Conservation (phyloP, 2,888 invertebrate genomes). For the Tetramorium bicarinatum region DNA sequence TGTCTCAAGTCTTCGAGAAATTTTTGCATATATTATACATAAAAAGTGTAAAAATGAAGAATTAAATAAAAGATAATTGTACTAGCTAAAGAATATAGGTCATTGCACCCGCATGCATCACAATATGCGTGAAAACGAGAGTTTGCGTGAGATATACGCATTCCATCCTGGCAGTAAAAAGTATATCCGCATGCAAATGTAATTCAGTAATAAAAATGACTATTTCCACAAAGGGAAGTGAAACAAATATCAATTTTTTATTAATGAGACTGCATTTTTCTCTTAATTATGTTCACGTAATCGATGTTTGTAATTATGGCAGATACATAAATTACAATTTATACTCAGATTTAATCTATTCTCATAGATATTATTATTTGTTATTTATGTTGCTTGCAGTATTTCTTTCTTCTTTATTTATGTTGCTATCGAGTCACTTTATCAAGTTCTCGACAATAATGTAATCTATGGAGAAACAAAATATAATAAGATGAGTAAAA, state of each 20-base stretch:
- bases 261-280: not conserved
- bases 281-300: not conserved
- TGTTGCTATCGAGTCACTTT: not conserved
- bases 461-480: not conserved
- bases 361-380: not conserved
- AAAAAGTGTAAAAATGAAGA: not conserved
- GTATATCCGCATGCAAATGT: slow-evolving; percentile 21
- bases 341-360: slow-evolving; percentile 5
- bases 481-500: not conserved
- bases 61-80: not conserved
- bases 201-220: slow-evolving; percentile 38
- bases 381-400: not conserved
- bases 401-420: not conserved
- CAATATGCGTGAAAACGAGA: slow-evolving; percentile 62
- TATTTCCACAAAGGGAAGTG: slow-evolving; percentile 46
- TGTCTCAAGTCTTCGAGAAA: not conserved
- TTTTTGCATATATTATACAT: not conserved
- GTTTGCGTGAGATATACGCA: slow-evolving; percentile 17
- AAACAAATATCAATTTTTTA: slow-evolving; percentile 55
- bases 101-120: not conserved
- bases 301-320: not conserved
- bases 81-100: slow-evolving; percentile 1
- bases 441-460: not conserved
- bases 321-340: slow-evolving; percentile 1
- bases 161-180: slow-evolving; percentile 40